Conservation (phyloP, 2,113 vertebrate species). For the Podiceps cristatus region DNA sequence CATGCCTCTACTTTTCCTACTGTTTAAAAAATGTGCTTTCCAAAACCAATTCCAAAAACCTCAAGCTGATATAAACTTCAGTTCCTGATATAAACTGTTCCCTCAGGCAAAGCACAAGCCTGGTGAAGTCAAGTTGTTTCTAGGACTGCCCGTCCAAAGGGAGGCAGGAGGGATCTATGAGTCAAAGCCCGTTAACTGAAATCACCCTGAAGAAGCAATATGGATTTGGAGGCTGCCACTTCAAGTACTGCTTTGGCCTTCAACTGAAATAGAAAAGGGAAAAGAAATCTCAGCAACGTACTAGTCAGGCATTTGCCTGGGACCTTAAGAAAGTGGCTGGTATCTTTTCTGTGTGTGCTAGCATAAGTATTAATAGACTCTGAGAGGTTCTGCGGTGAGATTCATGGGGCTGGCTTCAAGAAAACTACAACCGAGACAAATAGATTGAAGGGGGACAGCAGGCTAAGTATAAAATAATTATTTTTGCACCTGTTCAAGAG, state of each 20-base stretch:
- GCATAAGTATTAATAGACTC: not conserved
- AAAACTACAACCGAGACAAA: not conserved
- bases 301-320: not conserved
- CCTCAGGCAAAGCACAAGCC: not conserved
- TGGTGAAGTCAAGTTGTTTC: not conserved
- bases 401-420: not conserved
- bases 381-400: not conserved
- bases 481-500: constrained; percentile 31
- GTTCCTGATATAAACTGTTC: not conserved
- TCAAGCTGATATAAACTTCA: not conserved
- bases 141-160: not conserved
- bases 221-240: not conserved
- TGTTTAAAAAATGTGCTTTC: not conserved
- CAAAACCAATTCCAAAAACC: not conserved
- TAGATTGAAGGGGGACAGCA: not conserved
- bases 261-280: not conserved
- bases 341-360: not conserved
- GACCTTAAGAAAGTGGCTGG: not conserved
- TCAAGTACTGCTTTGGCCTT: not conserved
- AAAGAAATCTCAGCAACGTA: not conserved
- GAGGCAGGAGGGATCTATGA: not conserved
- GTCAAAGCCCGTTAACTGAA: not conserved
- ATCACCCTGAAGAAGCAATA: not conserved
- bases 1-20: not conserved
- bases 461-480: constrained; percentile 24